Evolutionary conservation across 2,888 invertebrate genomes (phyloP).

Genomic region (Malthinus seriepunctatus): DNA sequence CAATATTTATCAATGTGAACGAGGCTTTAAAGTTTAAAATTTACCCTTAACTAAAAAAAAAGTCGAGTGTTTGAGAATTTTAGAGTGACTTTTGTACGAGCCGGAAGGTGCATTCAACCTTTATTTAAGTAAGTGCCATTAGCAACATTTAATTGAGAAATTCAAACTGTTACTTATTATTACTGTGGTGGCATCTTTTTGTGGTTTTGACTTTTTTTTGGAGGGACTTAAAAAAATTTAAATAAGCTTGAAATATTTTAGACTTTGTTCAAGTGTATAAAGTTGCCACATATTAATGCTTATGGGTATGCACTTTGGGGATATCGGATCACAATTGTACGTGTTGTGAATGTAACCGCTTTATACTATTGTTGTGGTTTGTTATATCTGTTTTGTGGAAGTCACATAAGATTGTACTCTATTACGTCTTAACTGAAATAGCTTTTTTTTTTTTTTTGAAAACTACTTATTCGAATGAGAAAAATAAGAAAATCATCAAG

Average conservation of each 20-base stretch:
- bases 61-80: conserved; percentile 32
- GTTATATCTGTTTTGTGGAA: conserved; percentile 21
- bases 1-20: too few relatives aligned
- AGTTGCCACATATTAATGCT: conserved; percentile 17
- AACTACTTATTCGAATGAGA: too few relatives aligned
- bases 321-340: conserved; percentile 35
- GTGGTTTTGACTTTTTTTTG: too few relatives aligned
- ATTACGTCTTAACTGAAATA: too few relatives aligned
- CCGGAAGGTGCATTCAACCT: conserved; percentile 27
- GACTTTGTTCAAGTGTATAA: too few relatives aligned
- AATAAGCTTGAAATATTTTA: too few relatives aligned
- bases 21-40: conserved; percentile 2
- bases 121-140: conserved; percentile 23
- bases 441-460: too few relatives aligned
- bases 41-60: conserved; percentile 30
- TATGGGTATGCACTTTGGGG: conserved; percentile 34
- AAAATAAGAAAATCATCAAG: too few relatives aligned
- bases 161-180: too few relatives aligned
- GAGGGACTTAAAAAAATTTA: too few relatives aligned
- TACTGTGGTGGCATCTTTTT: too few relatives aligned
- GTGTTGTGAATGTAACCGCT: conserved; percentile 31
- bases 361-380: conserved; percentile 27
- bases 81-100: conserved; percentile 11
- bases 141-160: conserved; percentile 13
- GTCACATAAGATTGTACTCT: conserved; percentile 10